Conservation (phyloP, 2,113 vertebrate species). For the Elaphurus davidianus region DNA sequence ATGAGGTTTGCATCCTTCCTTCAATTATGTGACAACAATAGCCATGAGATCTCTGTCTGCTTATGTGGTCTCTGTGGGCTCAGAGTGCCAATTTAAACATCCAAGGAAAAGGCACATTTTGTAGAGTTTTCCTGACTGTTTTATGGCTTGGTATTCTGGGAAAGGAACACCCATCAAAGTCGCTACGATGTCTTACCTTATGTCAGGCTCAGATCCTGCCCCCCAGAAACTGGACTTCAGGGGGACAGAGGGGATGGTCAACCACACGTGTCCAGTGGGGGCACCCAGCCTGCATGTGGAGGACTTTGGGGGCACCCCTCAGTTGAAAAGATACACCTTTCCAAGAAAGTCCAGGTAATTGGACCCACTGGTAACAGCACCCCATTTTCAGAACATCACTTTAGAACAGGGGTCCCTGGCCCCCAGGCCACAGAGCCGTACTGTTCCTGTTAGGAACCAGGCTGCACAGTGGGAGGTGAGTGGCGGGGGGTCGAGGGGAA, state of each 20-base stretch:
- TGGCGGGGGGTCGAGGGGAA: too few relatives aligned
- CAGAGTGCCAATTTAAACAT: not conserved
- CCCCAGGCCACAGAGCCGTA: too few relatives aligned
- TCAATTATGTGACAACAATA: fast-evolving
- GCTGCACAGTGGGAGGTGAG: too few relatives aligned
- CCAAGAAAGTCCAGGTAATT: too few relatives aligned
- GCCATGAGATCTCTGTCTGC: fast-evolving
- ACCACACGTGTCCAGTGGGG: fast-evolving
- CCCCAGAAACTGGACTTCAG: not conserved
- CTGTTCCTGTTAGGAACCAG: too few relatives aligned
- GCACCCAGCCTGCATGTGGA: fast-evolving
- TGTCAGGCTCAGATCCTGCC: not conserved
- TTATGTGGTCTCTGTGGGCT: too few relatives aligned
- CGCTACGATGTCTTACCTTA: fast-evolving
- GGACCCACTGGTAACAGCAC: too few relatives aligned
- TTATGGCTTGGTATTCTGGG: fast-evolving
- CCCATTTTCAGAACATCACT: too few relatives aligned
- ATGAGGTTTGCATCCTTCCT: conserved; percentile 87
- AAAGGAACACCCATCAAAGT: fast-evolving
- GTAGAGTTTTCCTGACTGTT: not conserved
- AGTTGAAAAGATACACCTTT: too few relatives aligned
- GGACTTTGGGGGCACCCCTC: not conserved
- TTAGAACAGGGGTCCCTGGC: too few relatives aligned
- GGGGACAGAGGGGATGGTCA: not conserved
- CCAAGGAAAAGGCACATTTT: not conserved